Evolutionary conservation across 2,888 invertebrate genomes (phyloP), one percentile per base, ranked within the genome.

Genomic region (Drosophila anomalata): DNA sequence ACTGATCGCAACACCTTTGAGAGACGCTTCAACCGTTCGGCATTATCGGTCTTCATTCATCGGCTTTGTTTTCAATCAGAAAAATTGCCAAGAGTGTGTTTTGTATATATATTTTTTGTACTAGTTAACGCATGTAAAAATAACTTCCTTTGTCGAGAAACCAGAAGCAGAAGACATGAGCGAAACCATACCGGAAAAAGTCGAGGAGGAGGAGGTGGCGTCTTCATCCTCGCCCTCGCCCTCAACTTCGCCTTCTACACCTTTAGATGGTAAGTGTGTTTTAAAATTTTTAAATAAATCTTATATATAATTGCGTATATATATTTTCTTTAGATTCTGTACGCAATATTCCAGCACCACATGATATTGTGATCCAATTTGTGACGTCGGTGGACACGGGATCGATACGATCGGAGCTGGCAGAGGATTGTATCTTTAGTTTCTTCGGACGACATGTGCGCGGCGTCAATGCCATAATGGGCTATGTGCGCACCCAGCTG

Each of bases 351-450:
- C 17, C n/a, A 20, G 4, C 14, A 9, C 47, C 75, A 1, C 26
- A 41, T 1, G 46, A 36, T 20, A 53, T 75, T 17, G 2, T 70
- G 1, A 17, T 42, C 14, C 29, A 61, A 1, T 75, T 75, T 14
- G 31, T 80, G 33, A 20, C 54, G 3, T 47, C 50, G 20, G 52
- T 75, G 2, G 63, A 75, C 0, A 50, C 53, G 5, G 79, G 69
- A 11, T 14, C 31, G 2, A 12, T 84, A 4, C 57, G 59, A 7
- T 20, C 68, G 0, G 76, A 78, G 14, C 52, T 79, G 0, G 22
- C 66, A 0, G 65, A 84, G 0, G 78, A 84, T 7, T 84, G 81
- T 11, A 50, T 80, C 0, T 61, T 79, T 0, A 56, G 29, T 24
- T 20, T 78, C 8, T 55, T 62, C 12, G 72, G 63, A 1, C 69